Evolutionary conservation across 2,113 vertebrate species (phyloP).

Genomic region (Sinosuthora webbiana): DNA sequence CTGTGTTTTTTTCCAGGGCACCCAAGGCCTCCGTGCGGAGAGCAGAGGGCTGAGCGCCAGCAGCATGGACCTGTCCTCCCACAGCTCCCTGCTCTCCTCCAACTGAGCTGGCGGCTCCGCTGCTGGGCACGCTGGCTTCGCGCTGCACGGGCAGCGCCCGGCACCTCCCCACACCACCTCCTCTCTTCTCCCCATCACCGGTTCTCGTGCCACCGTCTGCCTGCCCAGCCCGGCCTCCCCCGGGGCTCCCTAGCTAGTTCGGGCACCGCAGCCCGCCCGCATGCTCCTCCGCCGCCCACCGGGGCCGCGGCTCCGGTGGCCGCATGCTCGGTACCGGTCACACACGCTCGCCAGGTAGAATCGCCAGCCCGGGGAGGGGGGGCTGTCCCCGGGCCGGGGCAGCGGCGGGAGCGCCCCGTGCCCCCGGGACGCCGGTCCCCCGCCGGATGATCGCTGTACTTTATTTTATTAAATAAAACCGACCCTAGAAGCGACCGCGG

Average conservation of each 20-base stretch:
- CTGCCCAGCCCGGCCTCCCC: background rate
- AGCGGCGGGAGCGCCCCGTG: background rate
- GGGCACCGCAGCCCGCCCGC: background rate
- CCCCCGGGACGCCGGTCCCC: background rate
- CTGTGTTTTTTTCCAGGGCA: constrained; percentile 50
- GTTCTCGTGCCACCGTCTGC: background rate
- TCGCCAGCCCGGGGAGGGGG: background rate
- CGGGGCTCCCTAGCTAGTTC: background rate
- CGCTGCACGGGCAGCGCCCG: background rate
- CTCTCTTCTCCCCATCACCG: background rate
- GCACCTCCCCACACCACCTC: background rate
- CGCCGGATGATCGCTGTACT: background rate
- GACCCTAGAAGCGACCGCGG: background rate
- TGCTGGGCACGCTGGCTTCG: background rate
- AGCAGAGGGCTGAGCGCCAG: constrained; percentile 69
- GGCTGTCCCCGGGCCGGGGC: background rate
- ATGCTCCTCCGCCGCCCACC: background rate
- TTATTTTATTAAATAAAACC: constrained; percentile 60
- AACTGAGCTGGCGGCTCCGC: constrained; percentile 2
- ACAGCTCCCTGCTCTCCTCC: constrained; percentile 66
- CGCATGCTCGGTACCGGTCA: background rate
- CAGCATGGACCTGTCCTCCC: constrained; percentile 70
- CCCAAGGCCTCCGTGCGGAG: constrained; percentile 52
- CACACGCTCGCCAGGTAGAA: background rate
- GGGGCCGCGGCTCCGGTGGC: background rate